Conservation (phyloP, 2,113 vertebrate genomes). For the Peromyscus maniculatus region DNA sequence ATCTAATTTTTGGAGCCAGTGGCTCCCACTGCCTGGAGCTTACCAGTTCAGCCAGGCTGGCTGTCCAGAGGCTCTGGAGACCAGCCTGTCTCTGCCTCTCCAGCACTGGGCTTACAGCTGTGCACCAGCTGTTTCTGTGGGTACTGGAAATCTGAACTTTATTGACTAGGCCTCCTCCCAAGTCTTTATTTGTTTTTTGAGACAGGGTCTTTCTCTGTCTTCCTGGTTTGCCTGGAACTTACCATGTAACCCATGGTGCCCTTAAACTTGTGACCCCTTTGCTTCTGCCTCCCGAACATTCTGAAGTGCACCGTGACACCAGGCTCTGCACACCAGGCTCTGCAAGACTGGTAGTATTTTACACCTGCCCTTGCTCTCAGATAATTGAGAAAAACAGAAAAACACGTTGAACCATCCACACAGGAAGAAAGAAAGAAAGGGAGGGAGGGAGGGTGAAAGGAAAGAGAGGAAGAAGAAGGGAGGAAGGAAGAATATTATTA, state of each 20-base stretch:
- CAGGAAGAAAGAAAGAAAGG: neutral
- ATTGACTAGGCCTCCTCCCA: neutral
- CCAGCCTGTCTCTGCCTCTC: neutral
- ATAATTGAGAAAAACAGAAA: neutral
- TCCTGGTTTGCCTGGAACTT: neutral
- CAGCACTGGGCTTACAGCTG: neutral
- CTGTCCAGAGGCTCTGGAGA: neutral
- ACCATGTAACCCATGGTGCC: neutral
- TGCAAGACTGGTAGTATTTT: neutral
- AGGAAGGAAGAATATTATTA: neutral
- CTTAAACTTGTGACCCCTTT: neutral
- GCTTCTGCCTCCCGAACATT: neutral
- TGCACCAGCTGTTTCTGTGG: neutral
- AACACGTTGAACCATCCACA: neutral
- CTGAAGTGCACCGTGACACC: neutral
- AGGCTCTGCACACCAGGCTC: neutral
- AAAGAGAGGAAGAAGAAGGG: neutral
- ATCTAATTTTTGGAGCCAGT: neutral
- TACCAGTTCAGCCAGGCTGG: neutral
- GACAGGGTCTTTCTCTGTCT: neutral
- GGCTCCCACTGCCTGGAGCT: neutral
- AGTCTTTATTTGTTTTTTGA: neutral
- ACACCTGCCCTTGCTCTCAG: neutral
- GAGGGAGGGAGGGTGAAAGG: accelerated
- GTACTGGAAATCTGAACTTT: neutral